These are phyloP conservation scores for Elysia chlorotica DNA, from an alignment of 1,140 invertebrate species.

Conservation along the genomic window DNA sequence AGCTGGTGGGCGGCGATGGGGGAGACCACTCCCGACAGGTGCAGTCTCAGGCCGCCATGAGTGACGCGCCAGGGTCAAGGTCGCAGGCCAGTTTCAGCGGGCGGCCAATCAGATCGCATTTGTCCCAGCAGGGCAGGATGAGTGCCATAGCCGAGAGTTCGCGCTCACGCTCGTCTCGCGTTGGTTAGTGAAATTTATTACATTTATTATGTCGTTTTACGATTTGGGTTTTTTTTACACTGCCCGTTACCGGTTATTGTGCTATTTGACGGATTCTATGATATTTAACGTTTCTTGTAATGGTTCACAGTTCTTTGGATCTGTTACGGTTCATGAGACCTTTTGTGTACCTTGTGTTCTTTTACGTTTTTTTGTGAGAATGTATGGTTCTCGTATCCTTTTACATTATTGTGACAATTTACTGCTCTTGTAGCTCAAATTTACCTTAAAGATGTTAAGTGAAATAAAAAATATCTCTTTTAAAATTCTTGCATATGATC, in stretches of 20 bases:
- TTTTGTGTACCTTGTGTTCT: not conserved
- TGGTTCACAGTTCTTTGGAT: too few relatives aligned
- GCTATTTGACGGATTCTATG: not conserved
- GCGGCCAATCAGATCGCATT: slow-evolving; percentile 10
- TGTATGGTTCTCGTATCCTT: too few relatives aligned
- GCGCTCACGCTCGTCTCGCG: slow-evolving; percentile 22
- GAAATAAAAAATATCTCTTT: too few relatives aligned
- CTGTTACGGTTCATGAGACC: too few relatives aligned
- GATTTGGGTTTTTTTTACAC: too few relatives aligned
- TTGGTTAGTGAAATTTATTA: slow-evolving; percentile 24
- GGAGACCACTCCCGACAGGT: slow-evolving; percentile 12
- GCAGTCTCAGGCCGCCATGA: slow-evolving; percentile 1
- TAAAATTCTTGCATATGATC: too few relatives aligned
- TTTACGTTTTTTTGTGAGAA: too few relatives aligned
- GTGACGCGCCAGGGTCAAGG: not conserved
- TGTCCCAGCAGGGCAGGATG: not conserved
- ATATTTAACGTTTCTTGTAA: too few relatives aligned
- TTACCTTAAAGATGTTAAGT: too few relatives aligned
- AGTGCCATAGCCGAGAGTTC: slow-evolving; percentile 8
- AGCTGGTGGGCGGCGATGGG: slow-evolving; percentile 29
- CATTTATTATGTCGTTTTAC: not conserved
- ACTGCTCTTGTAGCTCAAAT: too few relatives aligned
- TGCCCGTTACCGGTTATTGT: not conserved
- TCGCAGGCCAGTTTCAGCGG: not conserved
- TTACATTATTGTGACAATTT: too few relatives aligned